Base-by-base conservation (phyloP, 2,113 vertebrate genomes). In the Malurus cyaneus region DNA sequence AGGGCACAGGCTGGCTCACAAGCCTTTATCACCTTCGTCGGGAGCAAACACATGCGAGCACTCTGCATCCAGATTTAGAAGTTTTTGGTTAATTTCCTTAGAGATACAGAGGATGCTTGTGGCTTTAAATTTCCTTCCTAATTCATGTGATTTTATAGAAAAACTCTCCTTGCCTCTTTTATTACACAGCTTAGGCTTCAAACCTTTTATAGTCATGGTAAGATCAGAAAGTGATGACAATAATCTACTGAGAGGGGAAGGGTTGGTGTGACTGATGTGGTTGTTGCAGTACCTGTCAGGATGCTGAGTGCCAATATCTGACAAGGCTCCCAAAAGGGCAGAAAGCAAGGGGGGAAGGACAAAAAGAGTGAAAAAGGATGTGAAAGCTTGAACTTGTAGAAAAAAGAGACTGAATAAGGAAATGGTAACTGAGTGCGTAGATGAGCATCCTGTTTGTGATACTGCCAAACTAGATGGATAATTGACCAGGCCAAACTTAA, bases 81-180 rank as follows among this genome's bases (percentile, higher is more conserved):
- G 42, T 14, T 92, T 89, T 66, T 41, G 4, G 12, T 32, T 92
- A 65, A 20, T 81, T 84, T 91, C 60, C 47, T 80, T 69, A 49
- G 46, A 85, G 74, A 73, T 72, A 65, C 18, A 65, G 76, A 72
- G 76, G 74, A 77, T 90, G 79, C 76, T 73, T 80, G 84, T 92
- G 72, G 73, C 80, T 92, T 94, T 89, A 80, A 85, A 53, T 77
- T 95, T 94, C 47, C 59, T 88, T 88, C 42, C 62, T 65, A 89
- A 66, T 85, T 87, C 11, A 36, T 80, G 31, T 91, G 81, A 91
- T 94, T 84, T 77, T 65, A 61, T 21, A 86, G 67, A 85, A 82
- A 50, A 20, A 8, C 5, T 65, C 31, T 52, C 71, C 34, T 76
- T 82, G 41, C 46, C 14, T 81, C 57, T 31, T 86, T 80, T 89